Base-by-base conservation (phyloP, 2,797 vertebrate genomes). In the Euthynnus affinis region DNA sequence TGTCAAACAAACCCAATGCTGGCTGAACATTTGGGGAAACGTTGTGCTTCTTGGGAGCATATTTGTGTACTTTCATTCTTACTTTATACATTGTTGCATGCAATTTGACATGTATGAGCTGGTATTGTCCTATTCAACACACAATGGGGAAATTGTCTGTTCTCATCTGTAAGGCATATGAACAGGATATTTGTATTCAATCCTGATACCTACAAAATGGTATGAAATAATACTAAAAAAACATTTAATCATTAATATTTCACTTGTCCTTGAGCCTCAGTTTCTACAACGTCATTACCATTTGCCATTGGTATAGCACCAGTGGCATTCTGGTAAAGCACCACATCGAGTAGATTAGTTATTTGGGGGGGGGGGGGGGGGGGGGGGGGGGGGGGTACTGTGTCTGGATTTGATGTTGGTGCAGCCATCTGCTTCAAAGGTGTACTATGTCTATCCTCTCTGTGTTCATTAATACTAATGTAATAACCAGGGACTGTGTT, bases 371-470 rank as follows among this genome's bases (percentile, higher is more conserved):
- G n/a, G n/a, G n/a, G n/a, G n/a, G n/a, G n/a, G n/a, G n/a, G n/a
- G n/a, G n/a, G n/a, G n/a, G n/a, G n/a, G n/a, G n/a, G n/a, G n/a
- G n/a, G n/a, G n/a, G n/a, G n/a, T n/a, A n/a, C n/a, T n/a, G n/a
- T n/a, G n/a, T n/a, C 48, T 53, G 67, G 51, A 57, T 83, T 86
- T 81, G 51, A 84, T 76, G 65, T 78, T 70, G 52, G 55, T 78
- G 74, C 60, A 77, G 67, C 85, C 86, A 91, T 93, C 82, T 88
- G 63, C 87, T 90, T 89, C 70, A 81, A 83, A 85, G 78, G 63
- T 81, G 75, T 76, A 46, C 68, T 58, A 52, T 71, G 72, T 85
- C 60, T 64, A 71, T 88, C 68, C 80, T 74, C 70, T 84, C 61
- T 72, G 68, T 89, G 78, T 83, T 89, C 74, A 88, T 73, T 81